Percentiles rank a stretch among this genome's conserved stretches.
Conservation (phyloP, 2,797 vertebrate genomes). For the Malacoraja senta region DNA sequence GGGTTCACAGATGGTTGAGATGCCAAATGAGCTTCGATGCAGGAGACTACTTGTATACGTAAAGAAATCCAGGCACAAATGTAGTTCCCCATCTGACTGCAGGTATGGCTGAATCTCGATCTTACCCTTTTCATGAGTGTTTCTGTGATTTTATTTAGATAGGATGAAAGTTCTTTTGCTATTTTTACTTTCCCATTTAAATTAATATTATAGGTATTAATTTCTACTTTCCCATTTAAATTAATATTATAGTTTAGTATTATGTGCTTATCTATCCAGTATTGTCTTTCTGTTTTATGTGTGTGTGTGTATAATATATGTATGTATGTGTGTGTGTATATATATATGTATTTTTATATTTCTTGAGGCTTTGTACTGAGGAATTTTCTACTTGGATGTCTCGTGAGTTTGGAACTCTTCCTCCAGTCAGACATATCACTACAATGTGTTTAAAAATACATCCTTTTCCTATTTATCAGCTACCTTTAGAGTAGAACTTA, state of each 20-base stretch:
- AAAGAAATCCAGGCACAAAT: neutral
- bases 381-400: slow-evolving; percentile 1
- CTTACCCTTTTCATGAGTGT: neutral
- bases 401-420: neutral
- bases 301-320: neutral
- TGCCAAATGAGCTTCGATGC: neutral
- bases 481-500: neutral
- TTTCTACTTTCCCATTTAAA: no score
- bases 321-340: neutral
- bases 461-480: neutral
- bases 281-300: neutral
- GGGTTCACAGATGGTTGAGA: neutral
- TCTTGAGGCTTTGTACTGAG: slow-evolving; percentile 21
- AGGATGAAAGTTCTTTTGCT: neutral
- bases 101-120: neutral
- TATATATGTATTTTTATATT: neutral
- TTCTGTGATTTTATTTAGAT: slow-evolving; percentile 3
- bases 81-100: neutral
- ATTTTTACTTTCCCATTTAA: neutral
- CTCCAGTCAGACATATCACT: neutral
- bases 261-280: neutral
- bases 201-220: neutral
- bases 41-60: neutral
- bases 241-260: neutral
- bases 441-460: neutral